Percentiles rank a stretch among this genome's conserved stretches.
phyloP scores from a whole-genome alignment of 1,140 invertebrate species.

The Halesus radiatus region DNA sequence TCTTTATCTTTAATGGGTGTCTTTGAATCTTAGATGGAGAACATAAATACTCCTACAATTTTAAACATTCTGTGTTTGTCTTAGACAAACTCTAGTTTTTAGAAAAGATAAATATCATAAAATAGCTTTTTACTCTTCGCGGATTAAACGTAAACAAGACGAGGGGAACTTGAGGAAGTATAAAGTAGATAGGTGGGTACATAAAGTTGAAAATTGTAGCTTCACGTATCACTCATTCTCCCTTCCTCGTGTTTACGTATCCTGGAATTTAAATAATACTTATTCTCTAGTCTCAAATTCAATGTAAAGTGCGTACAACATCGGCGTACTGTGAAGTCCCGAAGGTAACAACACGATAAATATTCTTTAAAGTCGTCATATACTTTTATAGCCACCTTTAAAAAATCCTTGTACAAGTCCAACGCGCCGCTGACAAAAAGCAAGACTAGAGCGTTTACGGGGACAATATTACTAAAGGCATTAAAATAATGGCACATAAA shows the following conservation, averaged over 20 bases:
- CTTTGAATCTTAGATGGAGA: conserved; percentile 49
- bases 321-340: neutral
- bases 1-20: conserved; percentile 55
- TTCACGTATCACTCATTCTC: neutral
- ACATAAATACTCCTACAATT: conserved; percentile 16
- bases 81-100: conserved; percentile 39
- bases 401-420: conserved; percentile 5
- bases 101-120: conserved; percentile 26
- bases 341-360: conserved; percentile 2
- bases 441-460: conserved; percentile 10
- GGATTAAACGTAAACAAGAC: conserved; percentile 24
- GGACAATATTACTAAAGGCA: conserved; percentile 3
- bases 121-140: conserved; percentile 26
- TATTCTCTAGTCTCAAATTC: conserved; percentile 27
- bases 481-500: conserved; percentile 43
- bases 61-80: conserved; percentile 28
- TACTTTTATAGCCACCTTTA: neutral
- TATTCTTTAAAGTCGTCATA: conserved; percentile 2
- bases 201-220: neutral
- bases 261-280: conserved; percentile 13
- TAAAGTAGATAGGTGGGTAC: neutral
- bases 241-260: conserved; percentile 1
- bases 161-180: neutral
- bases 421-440: conserved; percentile 5
- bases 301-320: conserved; percentile 11